Conservation (phyloP, 2,888 invertebrate species). For the Eretmocerus hayati region DNA sequence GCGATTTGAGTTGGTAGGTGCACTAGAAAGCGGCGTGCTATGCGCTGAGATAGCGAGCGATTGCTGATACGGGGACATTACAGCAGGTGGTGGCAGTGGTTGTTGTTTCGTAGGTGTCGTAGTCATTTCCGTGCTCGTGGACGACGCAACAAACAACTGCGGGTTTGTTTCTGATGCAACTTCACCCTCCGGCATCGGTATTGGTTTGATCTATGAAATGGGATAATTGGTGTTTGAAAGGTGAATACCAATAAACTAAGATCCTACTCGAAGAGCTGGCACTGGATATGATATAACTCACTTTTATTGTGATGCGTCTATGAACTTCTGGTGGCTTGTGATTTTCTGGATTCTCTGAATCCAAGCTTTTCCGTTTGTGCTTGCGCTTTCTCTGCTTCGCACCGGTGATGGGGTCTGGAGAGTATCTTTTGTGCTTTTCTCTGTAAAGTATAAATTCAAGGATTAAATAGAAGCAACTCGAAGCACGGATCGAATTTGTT, state of each 20-base stretch:
- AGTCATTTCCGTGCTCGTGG: slow-evolving; percentile 41
- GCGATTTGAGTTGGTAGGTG: slow-evolving; percentile 19
- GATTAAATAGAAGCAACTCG: not conserved
- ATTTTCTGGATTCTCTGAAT: slow-evolving; percentile 51
- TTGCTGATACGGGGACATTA: slow-evolving; percentile 17
- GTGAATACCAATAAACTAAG: too few species aligned
- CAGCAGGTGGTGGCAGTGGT: slow-evolving; percentile 30
- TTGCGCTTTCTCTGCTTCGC: slow-evolving; percentile 71
- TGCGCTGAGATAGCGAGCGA: not conserved
- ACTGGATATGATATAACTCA: too few species aligned
- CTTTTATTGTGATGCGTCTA: slow-evolving; percentile 76
- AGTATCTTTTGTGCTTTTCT: slow-evolving; percentile 72
- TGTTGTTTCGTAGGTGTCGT: slow-evolving; percentile 34
- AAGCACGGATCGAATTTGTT: too few species aligned
- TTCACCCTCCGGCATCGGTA: slow-evolving; percentile 71
- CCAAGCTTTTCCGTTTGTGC: slow-evolving; percentile 71
- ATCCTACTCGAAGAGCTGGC: too few species aligned
- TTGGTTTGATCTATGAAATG: slow-evolving; percentile 62
- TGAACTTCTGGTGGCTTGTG: slow-evolving; percentile 50
- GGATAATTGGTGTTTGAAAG: too few species aligned
- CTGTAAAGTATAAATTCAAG: slow-evolving; percentile 22
- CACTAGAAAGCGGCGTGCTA: slow-evolving; percentile 5
- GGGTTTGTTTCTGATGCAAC: slow-evolving; percentile 58
- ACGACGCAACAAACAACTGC: slow-evolving; percentile 58
- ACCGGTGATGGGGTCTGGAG: slow-evolving; percentile 58